Evolutionary conservation across 2,888 invertebrate genomes (phyloP), one percentile per base, ranked within the genome.

Genomic region (Orchesella flavescens): DNA sequence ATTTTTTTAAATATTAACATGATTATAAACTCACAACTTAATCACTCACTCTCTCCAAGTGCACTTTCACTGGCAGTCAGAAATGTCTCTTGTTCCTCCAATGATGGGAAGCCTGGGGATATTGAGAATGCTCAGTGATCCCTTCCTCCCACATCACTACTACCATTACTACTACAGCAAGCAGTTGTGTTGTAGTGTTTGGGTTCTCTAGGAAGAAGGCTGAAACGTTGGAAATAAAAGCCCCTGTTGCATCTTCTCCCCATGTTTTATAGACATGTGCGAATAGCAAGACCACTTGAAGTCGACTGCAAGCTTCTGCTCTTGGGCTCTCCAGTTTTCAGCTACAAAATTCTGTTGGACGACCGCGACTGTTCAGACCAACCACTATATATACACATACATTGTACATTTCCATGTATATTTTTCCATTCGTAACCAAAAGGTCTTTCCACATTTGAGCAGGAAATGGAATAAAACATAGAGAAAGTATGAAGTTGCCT

Each of bases 241-340:
- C 57, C 76, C 76, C 83, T 83, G 83, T 77, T 83, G 83, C 83
- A 77, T 63, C 57, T 53, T 68, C 55, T 61, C 55, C 19, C 59
- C 4, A 1, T 10, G 4, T 53, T 59, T n/a, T 17, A 17, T n/a
- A 63, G 24, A 15, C 63, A 24, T 65, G 65, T 81, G 68, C 69
- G 81, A 17, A 24, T 72, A 19, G 65, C 53, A 83, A 71, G 83
- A 83, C 83, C 24, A 72, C 83, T 83, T 59, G 69, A 72, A 83
- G 83, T 77, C 76, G 72, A 83, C 83, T 83, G 83, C 49, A 77
- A 83, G 71, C 19, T 21, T 61, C 1, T 15, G 13, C 4, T 49
- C 19, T 21, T 61, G 12, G 34, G 4, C 65, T 53, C 72, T 83
- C 76, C 9, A 65, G 76, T 77, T 83, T 83, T 83, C n/a, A 46